Evolutionary conservation across 92 coral and sea anemone genomes (phyloP).

Genomic region (Meandrina meandrites): DNA sequence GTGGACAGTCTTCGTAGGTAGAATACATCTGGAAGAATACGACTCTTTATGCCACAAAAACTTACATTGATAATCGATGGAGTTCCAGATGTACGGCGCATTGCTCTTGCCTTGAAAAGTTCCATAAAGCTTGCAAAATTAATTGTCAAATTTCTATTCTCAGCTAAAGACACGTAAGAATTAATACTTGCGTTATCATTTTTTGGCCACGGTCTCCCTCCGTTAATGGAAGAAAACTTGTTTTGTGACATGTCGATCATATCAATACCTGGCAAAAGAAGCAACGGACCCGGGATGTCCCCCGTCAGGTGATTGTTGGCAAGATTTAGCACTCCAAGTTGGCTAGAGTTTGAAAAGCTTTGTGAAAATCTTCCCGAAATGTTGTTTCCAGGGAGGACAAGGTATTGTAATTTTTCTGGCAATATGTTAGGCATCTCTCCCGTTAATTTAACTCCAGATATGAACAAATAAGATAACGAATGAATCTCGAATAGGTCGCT

Average conservation of each 20-base stretch:
- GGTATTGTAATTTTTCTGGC: constrained; percentile 2
- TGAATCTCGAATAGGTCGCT: constrained; percentile 35
- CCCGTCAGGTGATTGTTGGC: constrained; percentile 55
- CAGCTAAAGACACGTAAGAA: constrained; percentile 35
- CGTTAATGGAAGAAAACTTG: constrained; percentile 33
- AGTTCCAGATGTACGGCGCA: not conserved
- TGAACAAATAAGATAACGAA: constrained; percentile 13
- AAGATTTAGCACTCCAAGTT: constrained; percentile 29
- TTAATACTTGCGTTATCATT: not conserved
- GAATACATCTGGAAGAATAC: constrained; percentile 23
- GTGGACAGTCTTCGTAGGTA: constrained; percentile 29
- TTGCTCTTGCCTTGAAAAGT: not conserved
- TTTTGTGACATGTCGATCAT: constrained; percentile 38
- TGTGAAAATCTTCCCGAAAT: constrained; percentile 44
- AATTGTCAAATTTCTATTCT: constrained; percentile 44
- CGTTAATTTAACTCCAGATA: constrained; percentile 50
- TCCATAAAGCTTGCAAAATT: constrained; percentile 26
- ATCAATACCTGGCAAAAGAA: not conserved
- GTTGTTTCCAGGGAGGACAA: constrained; percentile 48
- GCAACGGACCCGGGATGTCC: constrained; percentile 44
- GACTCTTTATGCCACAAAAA: constrained; percentile 54
- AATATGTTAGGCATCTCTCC: constrained; percentile 48
- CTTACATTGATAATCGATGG: constrained; percentile 51
- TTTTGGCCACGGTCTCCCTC: constrained; percentile 8
- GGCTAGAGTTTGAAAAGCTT: constrained; percentile 12